Conservation (phyloP, 2,888 invertebrate species). For the Melanophora roralis region DNA sequence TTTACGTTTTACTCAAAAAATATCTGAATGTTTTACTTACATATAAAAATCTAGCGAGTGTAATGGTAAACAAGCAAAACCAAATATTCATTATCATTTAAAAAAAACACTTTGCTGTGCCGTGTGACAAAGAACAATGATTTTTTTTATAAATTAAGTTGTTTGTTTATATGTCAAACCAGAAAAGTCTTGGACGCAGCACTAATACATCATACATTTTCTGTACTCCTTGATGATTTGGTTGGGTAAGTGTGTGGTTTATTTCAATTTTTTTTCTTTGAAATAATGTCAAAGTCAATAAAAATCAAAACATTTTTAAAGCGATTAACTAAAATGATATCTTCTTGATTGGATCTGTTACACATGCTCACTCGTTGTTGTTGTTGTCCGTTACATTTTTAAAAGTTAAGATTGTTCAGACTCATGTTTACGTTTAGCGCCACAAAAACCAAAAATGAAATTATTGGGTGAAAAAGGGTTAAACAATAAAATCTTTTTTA, state of each 20-base stretch:
- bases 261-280: constrained; percentile 13
- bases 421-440: constrained; percentile 33
- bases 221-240: constrained; percentile 19
- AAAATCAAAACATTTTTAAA: constrained; percentile 62
- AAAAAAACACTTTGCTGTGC: no score
- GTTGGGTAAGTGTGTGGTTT: constrained; percentile 39
- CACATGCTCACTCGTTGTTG: not conserved
- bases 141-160: no score
- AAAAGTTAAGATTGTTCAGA: constrained; percentile 30
- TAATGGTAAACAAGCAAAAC: no score
- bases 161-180: not conserved
- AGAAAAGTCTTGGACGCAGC: not conserved
- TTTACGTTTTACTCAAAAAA: no score
- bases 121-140: no score
- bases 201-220: not conserved
- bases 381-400: constrained; percentile 1
- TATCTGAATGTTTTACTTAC: no score
- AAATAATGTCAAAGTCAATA: constrained; percentile 62
- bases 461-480: not conserved
- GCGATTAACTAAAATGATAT: constrained; percentile 61
- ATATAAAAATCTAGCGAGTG: no score
- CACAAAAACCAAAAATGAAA: constrained; percentile 29
- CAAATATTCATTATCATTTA: no score
- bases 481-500: constrained; percentile 8
- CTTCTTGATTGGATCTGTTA: constrained; percentile 39